A percentile compares a stretch with the other conserved stretches of the same genome.
Conservation (phyloP, 2,113 vertebrate species). For the Anhinga anhinga region DNA sequence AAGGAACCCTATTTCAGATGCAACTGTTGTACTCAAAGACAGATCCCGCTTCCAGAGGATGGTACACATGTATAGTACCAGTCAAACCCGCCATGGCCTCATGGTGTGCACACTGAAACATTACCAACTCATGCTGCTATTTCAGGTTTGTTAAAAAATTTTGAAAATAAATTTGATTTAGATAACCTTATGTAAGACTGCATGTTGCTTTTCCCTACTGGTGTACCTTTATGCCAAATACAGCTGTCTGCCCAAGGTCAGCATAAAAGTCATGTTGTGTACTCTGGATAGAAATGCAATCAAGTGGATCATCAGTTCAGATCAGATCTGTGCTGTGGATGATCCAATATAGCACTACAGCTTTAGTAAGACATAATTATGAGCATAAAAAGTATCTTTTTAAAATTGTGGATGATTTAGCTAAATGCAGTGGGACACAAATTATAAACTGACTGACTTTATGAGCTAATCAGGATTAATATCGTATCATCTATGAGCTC, state of each 20-base stretch:
- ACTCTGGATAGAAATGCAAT: background rate
- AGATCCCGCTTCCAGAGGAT: background rate
- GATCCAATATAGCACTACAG: background rate
- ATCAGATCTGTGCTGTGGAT: background rate
- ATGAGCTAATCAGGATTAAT: constrained; percentile 39
- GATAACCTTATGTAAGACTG: no score
- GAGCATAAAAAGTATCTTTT: background rate
- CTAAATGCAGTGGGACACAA: background rate
- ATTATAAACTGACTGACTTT: constrained; percentile 8
- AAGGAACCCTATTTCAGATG: background rate
- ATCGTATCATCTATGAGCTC: background rate
- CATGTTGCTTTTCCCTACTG: background rate
- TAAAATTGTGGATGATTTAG: background rate
- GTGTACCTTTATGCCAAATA: background rate
- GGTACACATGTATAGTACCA: accelerated
- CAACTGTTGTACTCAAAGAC: background rate
- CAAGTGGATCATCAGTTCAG: background rate
- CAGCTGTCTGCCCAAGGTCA: background rate
- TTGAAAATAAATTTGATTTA: background rate
- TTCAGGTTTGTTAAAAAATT: background rate
- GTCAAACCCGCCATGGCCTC: background rate
- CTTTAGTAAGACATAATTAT: background rate
- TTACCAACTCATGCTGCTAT: accelerated
- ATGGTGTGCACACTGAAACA: background rate
- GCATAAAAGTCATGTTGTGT: background rate